Base-by-base conservation (phyloP, 2,113 vertebrate species). In the Nycticorax nycticorax region DNA sequence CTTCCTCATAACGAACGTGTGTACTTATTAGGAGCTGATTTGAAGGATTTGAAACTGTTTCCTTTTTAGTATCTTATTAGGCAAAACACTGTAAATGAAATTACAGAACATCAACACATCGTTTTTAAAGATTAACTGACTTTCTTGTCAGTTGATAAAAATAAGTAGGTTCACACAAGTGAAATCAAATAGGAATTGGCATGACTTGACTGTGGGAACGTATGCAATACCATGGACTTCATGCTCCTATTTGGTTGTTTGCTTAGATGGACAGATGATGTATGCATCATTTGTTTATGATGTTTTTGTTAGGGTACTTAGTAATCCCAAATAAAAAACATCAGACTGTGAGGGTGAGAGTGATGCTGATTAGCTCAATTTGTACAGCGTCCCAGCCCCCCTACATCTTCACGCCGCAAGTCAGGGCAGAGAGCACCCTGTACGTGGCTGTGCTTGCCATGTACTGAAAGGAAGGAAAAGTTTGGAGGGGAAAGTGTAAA, bases 11-110 rank as follows among this genome's bases (percentile, higher is more conserved):
- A 89, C 3, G 28, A 94, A 91, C 50, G 90, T 9, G 1, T 66
- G 15, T 96, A 85, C 97, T 98, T 98, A 95, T 96, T 95, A 90
- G 85, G 32, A 60, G 83, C 52, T 62, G 84, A 85, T 91, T 88
- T 93, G 80, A 55, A 93, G 67, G 21, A 94, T 57, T 92, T 93
- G 62, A 69, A 43, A 62, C 79, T 53, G 55, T 79, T 87, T 77
- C 24, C 15, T 75, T 16, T 1, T 60, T 75, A 78, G 35, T 50
- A 26, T 92, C 79, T 83, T 89, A 90, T 72, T 78, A 95, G 60
- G 66, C 72, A 81, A 92, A 93, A 95, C 59, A 71, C 35, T 74
- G n/a, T 71, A 83, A 88, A 96, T 93, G 35, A 73, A 89, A 68
- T 88, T 81, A 45, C 75, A 79, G 33, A 57, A 56, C 47, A 86